Conservation (phyloP, 2,888 invertebrate genomes). For the Sericinus montela region DNA sequence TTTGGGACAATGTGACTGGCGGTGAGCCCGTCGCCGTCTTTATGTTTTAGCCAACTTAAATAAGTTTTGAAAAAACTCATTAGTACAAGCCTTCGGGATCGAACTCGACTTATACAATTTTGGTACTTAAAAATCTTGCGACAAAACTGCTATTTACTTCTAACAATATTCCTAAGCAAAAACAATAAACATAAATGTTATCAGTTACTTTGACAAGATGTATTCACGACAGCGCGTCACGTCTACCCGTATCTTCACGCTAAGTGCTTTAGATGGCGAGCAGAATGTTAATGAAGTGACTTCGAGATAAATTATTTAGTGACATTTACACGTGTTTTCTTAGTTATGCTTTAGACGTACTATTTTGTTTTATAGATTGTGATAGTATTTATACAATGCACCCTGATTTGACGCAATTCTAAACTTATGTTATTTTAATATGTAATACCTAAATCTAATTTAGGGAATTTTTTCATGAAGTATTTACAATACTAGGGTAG, state of each 20-base stretch:
- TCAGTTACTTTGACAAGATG: constrained; percentile 22
- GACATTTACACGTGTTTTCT: constrained; percentile 14
- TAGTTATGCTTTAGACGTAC: constrained; percentile 11
- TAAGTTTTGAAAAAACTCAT: too few relatives aligned
- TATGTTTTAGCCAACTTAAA: too few relatives aligned
- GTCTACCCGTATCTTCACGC: constrained; percentile 35
- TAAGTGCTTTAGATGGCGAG: constrained; percentile 50
- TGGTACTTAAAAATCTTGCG: neutral
- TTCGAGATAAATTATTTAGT: constrained; percentile 20
- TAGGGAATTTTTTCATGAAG: too few relatives aligned
- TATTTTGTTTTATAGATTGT: constrained; percentile 13
- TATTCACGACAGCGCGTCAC: constrained; percentile 21
- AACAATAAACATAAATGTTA: constrained; percentile 7
- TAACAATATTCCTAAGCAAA: neutral
- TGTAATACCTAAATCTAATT: too few relatives aligned
- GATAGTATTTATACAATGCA: too few relatives aligned
- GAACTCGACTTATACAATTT: too few relatives aligned
- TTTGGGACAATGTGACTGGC: too few relatives aligned
- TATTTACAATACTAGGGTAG: too few relatives aligned
- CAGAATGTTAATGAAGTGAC: constrained; percentile 50
- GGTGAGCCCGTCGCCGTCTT: too few relatives aligned
- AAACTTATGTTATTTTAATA: too few relatives aligned
- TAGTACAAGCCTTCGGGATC: too few relatives aligned
- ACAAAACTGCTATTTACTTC: neutral
- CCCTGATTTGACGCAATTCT: too few relatives aligned